These are phyloP conservation scores for Urocolius indicus DNA, from an alignment of 2,113 vertebrate species.

Conservation along the genomic window DNA sequence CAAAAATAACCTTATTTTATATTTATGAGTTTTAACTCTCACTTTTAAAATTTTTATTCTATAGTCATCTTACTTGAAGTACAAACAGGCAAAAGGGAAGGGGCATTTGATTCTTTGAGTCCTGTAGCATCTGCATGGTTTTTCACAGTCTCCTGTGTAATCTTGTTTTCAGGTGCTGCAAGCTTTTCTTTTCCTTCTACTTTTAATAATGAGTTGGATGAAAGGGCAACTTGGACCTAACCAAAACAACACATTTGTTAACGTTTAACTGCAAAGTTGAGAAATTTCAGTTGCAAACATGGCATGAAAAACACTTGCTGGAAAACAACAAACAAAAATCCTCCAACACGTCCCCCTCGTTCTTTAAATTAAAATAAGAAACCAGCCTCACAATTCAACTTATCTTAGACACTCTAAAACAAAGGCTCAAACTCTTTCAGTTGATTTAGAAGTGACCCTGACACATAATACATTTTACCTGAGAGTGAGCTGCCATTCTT, in stretches of 20 bases:
- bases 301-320: neutral
- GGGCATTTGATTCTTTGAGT: conserved; percentile 70
- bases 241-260: conserved; percentile 38
- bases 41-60: neutral
- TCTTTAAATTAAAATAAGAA: neutral
- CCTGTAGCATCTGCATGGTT: conserved; percentile 66
- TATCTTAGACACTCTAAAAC: neutral
- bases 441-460: neutral
- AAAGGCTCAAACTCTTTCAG: neutral
- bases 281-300: neutral
- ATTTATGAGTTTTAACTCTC: neutral
- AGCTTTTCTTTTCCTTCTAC: conserved; percentile 71
- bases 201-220: conserved; percentile 48
- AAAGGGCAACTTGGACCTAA: conserved; percentile 69
- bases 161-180: conserved; percentile 70
- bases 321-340: neutral
- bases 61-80: conserved; percentile 69
- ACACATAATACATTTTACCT: neutral
- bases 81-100: conserved; percentile 68
- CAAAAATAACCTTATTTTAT: neutral
- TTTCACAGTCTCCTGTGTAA: conserved; percentile 63
- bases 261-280: neutral
- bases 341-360: neutral
- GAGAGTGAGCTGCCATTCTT: neutral
- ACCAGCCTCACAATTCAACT: neutral